Conservation (phyloP, 1,140 invertebrate genomes). For the Trypoxylus dichotomus region DNA sequence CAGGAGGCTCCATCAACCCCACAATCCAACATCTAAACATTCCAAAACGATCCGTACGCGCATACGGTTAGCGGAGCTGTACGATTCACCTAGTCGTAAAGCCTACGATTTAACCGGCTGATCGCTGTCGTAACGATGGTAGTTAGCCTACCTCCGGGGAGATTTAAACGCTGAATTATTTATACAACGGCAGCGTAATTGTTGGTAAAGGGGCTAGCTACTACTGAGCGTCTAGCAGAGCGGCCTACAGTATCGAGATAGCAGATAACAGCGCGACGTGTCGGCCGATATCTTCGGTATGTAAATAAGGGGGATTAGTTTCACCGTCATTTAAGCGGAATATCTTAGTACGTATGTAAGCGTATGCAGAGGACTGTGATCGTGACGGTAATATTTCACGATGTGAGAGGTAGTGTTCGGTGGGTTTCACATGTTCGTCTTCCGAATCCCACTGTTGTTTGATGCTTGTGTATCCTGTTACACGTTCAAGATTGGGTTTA, state of each 20-base stretch:
- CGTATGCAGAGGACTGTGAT: too few species aligned
- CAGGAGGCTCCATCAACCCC: background rate
- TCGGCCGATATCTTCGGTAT: background rate
- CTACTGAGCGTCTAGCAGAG: background rate
- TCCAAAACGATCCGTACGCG: too few species aligned
- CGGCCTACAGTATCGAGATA: background rate
- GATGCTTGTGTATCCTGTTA: too few species aligned
- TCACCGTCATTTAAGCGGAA: background rate
- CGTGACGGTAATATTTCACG: background rate
- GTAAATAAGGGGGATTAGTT: conserved; percentile 16
- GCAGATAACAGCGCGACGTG: background rate
- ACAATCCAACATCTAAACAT: background rate
- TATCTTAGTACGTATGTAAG: background rate
- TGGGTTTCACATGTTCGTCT: too few species aligned
- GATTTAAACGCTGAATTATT: background rate
- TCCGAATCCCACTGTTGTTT: too few species aligned
- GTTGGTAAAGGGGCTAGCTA: background rate
- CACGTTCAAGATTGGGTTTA: too few species aligned
- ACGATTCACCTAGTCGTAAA: background rate
- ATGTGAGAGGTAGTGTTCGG: background rate
- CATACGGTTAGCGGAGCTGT: too few species aligned
- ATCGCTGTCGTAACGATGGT: background rate
- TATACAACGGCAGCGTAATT: background rate
- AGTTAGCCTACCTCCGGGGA: background rate
- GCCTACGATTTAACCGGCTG: background rate